These are phyloP conservation scores for Melinopterus prodromus DNA, from an alignment of 2,888 invertebrate species.

Conservation along the genomic window DNA sequence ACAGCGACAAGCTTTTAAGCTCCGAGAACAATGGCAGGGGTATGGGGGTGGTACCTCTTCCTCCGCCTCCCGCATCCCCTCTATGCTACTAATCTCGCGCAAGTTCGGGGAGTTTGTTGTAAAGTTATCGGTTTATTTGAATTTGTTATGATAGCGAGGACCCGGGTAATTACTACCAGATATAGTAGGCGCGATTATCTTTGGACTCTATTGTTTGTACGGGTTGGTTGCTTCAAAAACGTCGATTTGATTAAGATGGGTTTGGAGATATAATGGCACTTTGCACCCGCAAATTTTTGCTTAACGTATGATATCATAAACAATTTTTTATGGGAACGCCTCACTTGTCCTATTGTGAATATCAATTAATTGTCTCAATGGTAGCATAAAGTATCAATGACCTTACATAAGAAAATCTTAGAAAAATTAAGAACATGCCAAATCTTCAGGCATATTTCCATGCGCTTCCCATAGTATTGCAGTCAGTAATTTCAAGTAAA, in stretches of 20 bases:
- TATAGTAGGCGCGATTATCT: neutral
- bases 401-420: too few species aligned
- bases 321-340: too few species aligned
- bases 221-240: neutral
- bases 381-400: too few species aligned
- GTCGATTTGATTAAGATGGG: neutral
- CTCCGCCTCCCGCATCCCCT: neutral
- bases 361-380: too few species aligned
- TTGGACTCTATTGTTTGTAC: neutral
- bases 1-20: conserved; percentile 4
- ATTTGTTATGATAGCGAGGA: neutral
- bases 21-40: neutral
- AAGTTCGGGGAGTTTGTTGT: neutral
- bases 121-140: conserved; percentile 4
- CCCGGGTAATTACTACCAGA: neutral
- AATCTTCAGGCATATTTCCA: too few species aligned
- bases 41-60: neutral
- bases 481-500: too few species aligned
- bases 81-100: neutral
- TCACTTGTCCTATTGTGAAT: too few species aligned
- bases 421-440: too few species aligned
- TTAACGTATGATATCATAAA: too few species aligned
- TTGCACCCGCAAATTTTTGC: too few species aligned
- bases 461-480: too few species aligned
- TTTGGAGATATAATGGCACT: too few species aligned